These are phyloP conservation scores for Adineta ricciae DNA, from an alignment of 2,888 invertebrate genomes.

Conservation along the genomic window DNA sequence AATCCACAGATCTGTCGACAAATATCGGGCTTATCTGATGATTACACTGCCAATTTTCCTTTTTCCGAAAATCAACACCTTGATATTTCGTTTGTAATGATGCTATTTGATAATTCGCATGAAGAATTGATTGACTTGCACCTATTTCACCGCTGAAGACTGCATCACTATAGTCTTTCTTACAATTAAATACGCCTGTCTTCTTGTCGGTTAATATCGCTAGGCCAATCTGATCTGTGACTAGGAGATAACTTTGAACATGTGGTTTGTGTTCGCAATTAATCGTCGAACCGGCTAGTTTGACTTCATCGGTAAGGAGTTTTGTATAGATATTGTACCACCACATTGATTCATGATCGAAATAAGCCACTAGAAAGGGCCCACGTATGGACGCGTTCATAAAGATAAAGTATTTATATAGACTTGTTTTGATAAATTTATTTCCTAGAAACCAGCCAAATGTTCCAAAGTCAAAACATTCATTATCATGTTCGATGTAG, in stretches of 20 bases:
- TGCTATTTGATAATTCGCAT: conserved; percentile 8
- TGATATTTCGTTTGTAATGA: neutral
- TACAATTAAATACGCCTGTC: neutral
- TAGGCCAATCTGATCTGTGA: neutral
- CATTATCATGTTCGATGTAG: neutral
- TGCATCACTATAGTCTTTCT: neutral
- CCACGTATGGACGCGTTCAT: neutral
- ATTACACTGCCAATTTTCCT: neutral
- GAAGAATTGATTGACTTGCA: neutral
- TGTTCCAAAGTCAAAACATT: neutral
- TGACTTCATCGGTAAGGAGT: neutral
- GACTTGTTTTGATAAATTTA: neutral
- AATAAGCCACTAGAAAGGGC: neutral
- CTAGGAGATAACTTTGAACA: neutral
- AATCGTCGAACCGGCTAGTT: neutral
- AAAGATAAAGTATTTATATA: neutral
- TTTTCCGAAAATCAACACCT: neutral
- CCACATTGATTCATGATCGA: neutral
- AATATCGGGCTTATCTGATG: neutral
- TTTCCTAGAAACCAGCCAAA: neutral
- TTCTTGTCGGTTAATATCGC: neutral
- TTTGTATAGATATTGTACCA: neutral
- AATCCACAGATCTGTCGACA: neutral
- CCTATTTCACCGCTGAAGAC: neutral
- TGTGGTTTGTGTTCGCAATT: neutral